Conservation (phyloP, 1,140 invertebrate species). For the Drosophila ogumai region DNA sequence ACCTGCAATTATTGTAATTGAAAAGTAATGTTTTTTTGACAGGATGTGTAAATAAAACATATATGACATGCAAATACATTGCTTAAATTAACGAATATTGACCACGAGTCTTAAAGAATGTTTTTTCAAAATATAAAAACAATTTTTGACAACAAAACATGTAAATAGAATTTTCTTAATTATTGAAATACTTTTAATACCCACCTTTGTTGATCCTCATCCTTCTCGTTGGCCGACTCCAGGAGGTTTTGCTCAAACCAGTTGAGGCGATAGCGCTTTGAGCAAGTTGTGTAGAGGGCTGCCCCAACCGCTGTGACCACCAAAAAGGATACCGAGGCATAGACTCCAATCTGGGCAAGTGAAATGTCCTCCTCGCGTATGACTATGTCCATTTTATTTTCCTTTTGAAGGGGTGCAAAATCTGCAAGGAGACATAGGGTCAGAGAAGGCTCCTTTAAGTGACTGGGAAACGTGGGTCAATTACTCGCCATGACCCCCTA, state of each 20-base stretch:
- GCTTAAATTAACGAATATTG: no score
- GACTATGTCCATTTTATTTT: slow-evolving; percentile 74
- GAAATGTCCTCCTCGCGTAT: slow-evolving; percentile 83
- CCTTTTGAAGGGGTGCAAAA: neutral
- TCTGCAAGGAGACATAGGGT: neutral
- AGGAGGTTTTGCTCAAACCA: slow-evolving; percentile 86
- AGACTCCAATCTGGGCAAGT: slow-evolving; percentile 79
- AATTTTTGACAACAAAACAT: no score
- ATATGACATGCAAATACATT: no score
- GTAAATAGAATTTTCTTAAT: no score
- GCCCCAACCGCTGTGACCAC: slow-evolving; percentile 83
- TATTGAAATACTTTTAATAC: neutral
- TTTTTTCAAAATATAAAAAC: no score
- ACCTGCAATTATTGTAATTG: no score
- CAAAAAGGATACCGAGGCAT: slow-evolving; percentile 80
- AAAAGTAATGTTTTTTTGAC: no score
- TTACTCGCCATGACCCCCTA: slow-evolving; percentile 28
- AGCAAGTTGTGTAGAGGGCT: slow-evolving; percentile 85
- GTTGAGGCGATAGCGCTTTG: slow-evolving; percentile 85
- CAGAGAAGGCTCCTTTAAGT: neutral
- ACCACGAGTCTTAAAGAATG: no score
- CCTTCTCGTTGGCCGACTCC: slow-evolving; percentile 85
- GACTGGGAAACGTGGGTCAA: slow-evolving; percentile 28
- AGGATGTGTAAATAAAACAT: no score
- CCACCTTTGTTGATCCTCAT: slow-evolving; percentile 81